Evolutionary conservation across 2,113 vertebrate genomes (phyloP), one percentile per base, ranked within the genome.

Genomic region (Tretioscincus oriximinensis): DNA sequence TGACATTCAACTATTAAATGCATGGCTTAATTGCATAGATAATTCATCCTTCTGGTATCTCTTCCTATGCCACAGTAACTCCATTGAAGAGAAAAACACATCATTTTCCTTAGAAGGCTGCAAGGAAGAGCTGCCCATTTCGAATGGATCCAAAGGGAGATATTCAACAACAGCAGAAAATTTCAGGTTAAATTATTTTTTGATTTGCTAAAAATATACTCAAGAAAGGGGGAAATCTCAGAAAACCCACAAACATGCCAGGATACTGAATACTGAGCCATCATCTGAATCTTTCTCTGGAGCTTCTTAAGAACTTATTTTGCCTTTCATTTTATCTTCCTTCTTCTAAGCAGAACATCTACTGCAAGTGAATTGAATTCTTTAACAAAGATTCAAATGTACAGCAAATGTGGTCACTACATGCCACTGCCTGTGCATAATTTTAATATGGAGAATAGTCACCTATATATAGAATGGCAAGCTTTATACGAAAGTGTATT

Each of bases 131-230:
- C 45, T 81, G 73, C 85, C 90, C 75, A 77, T 0, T 0, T 83
- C 90, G 78, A 94, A 93, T 0, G 93, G 95, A 5, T 87, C 35
- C 0, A 92, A 94, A 0, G 94, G 92, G 68, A 92, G 18, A 66
- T 93, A 94, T 1, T 2, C 85, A 47, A 86, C 76, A 0, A 47
- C 78, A 71, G 92, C 84, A 0, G 85, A 91, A 0, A 24, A 78
- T 69, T 94, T 95, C 93, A 94, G 94, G 95, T 96, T 81, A 92
- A 88, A 8, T 7, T 73, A 51, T 67, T 58, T 74, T 41, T 20
- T 73, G 24, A 51, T 10, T 11, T 49, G 16, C 51, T n/a, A 41
- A 73, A 73, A 35, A n/a, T 20, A 47, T 64, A 49, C 29, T 29
- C 58, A 26, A 54, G 26, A 58, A 65, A n/a, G 24, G 2, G 26